Evolutionary conservation across 2,797 vertebrate genomes (phyloP).

Genomic region (Cyclopterus lumpus): DNA sequence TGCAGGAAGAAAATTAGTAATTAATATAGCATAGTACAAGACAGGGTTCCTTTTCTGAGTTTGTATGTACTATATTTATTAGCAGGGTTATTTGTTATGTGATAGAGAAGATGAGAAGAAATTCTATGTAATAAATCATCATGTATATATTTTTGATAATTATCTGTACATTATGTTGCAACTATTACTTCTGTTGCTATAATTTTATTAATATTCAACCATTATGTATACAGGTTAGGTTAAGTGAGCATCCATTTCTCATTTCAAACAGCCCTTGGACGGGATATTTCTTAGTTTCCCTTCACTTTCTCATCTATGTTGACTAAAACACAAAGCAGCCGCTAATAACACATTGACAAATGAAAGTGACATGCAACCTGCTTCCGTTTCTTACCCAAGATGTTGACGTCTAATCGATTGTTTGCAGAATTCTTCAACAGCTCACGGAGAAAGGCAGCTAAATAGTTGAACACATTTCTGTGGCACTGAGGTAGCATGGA

Average conservation of each 20-base stretch:
- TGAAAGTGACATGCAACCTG: background rate
- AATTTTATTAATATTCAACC: background rate
- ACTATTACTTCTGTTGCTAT: background rate
- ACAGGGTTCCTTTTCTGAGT: background rate
- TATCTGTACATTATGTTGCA: background rate
- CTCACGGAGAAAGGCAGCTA: slow-evolving; percentile 93
- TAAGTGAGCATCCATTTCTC: background rate
- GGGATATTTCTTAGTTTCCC: background rate
- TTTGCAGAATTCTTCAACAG: slow-evolving; percentile 89
- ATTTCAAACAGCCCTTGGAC: background rate
- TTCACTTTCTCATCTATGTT: slow-evolving; percentile 8
- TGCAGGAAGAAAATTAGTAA: slow-evolving; percentile 27
- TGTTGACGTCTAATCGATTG: slow-evolving; percentile 91
- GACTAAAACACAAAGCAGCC: slow-evolving; percentile 5
- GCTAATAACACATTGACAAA: slow-evolving; percentile 18
- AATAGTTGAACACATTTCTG: slow-evolving; percentile 93
- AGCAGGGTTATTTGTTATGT: background rate
- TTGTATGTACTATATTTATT: background rate
- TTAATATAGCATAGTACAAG: slow-evolving; percentile 6
- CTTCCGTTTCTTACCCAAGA: slow-evolving; percentile 87
- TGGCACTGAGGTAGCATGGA: slow-evolving; percentile 89
- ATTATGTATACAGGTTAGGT: background rate
- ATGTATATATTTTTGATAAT: background rate
- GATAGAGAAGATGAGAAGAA: background rate
- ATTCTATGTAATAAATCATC: background rate